Evolutionary conservation across 1,140 invertebrate genomes (phyloP).

Genomic region (Lepidostoma basale): DNA sequence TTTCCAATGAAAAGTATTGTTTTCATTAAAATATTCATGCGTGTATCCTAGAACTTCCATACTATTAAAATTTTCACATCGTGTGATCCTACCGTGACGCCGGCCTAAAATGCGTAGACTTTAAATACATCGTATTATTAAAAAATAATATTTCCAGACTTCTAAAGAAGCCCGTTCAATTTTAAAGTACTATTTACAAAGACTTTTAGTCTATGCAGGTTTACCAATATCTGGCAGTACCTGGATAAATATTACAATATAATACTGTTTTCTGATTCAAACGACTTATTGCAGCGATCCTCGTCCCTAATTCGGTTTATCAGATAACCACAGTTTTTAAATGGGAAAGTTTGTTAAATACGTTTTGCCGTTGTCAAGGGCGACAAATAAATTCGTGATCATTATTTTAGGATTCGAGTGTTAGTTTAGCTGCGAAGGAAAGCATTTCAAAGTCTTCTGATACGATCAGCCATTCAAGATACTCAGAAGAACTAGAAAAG

Average conservation of each 20-base stretch:
- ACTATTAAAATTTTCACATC: slow-evolving; percentile 36
- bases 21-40: slow-evolving; percentile 45
- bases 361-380: no score
- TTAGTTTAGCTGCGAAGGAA: no score
- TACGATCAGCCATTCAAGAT: slow-evolving; percentile 41
- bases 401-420: no score
- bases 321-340: no score
- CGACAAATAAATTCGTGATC: no score
- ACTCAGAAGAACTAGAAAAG: slow-evolving; percentile 17
- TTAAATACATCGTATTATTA: neutral
- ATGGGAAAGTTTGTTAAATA: no score
- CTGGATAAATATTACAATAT: no score
- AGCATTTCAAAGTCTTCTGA: neutral
- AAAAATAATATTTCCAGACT: neutral
- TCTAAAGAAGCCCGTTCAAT: neutral
- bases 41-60: slow-evolving; percentile 44
- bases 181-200: neutral
- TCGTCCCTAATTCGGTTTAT: no score
- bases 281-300: no score
- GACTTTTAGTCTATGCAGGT: neutral
- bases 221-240: no score
- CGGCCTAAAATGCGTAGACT: neutral
- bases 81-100: slow-evolving; percentile 1
- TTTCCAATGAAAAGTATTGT: slow-evolving; percentile 54
- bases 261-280: neutral